Base-by-base conservation (phyloP, 1,140 invertebrate species). In the Asobara japonica region DNA sequence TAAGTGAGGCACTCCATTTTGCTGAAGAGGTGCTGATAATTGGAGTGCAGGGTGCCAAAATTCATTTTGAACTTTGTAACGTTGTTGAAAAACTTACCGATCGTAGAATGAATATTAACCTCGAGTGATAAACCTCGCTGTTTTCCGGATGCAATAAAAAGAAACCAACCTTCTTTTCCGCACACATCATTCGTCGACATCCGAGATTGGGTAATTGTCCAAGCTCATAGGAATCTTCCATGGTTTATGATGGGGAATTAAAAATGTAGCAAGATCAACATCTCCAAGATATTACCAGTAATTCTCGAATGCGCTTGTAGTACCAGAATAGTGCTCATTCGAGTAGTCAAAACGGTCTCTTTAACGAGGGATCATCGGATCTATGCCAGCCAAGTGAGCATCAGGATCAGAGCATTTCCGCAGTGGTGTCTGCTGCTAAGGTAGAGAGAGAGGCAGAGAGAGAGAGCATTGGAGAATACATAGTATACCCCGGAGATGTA, bases 341-440 rank as follows among this genome's bases (percentile, higher is more conserved):
- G 41, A 68, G 45, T 68, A 29, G 30, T 45, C 66, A 51, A 68
- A 68, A 68, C 27, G 66, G 18, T 56, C 27, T 56, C 16, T 48
- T 68, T 45, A 68, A 68, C 66, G 45, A 68, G 38, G 22, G 45
- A 68, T 68, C 66, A 68, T 68, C 25, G 45, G 45, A 20, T 20
- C 11, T 56, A 48, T 22, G 20, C 25, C 18, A 27, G 11, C 18
- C 27, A 29, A 30, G 66, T 41, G 10, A n/a, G 64, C 38, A 65
- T 18, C 64, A 20, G 20, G 20, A 5, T 22, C 64, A 41, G 31
- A 36, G 20, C 18, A 22, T 25, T 27, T 41, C 30, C 5, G 16
- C 8, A 38, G 20, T 20, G 20, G 31, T 38, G 20, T 20, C n/a
- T 38, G 22, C 11, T 61, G 29, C 20, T 25, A 61, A 8, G n/a